phyloP scores from a whole-genome alignment of 2,113 vertebrate species.

The Dasyprocta punctata region DNA sequence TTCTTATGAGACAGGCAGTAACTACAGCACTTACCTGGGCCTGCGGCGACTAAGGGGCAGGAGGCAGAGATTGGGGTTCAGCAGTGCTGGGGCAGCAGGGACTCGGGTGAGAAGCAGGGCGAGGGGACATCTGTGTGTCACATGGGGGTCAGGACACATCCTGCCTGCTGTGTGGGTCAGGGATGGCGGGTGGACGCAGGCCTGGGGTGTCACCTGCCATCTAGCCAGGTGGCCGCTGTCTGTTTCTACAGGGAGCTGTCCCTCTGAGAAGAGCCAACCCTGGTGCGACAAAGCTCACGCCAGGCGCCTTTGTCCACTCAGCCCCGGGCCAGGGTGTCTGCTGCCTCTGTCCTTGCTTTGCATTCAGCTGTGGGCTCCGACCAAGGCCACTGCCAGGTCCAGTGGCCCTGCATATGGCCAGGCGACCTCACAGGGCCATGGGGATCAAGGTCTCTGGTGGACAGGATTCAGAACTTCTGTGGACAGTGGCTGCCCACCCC shows the following conservation, averaged over 20 bases:
- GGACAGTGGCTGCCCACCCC: background rate
- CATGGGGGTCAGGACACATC: background rate
- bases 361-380: background rate
- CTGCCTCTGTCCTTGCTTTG: background rate
- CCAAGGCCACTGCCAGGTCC: background rate
- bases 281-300: too few species aligned
- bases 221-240: background rate
- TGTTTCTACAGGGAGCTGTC: background rate
- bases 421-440: background rate
- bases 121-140: background rate
- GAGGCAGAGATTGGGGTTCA: accelerated
- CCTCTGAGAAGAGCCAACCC: background rate
- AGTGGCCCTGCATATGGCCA: too few species aligned
- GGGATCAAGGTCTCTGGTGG: background rate
- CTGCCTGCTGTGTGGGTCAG: background rate
- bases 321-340: background rate
- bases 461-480: background rate
- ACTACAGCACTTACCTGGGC: background rate
- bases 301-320: background rate
- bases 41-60: accelerated
- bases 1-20: background rate
- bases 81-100: background rate
- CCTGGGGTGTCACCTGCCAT: background rate
- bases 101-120: too few species aligned
- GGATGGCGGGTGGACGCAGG: background rate